These are phyloP conservation scores for Turnix velox DNA, from an alignment of 2,113 vertebrate genomes.

Conservation along the genomic window DNA sequence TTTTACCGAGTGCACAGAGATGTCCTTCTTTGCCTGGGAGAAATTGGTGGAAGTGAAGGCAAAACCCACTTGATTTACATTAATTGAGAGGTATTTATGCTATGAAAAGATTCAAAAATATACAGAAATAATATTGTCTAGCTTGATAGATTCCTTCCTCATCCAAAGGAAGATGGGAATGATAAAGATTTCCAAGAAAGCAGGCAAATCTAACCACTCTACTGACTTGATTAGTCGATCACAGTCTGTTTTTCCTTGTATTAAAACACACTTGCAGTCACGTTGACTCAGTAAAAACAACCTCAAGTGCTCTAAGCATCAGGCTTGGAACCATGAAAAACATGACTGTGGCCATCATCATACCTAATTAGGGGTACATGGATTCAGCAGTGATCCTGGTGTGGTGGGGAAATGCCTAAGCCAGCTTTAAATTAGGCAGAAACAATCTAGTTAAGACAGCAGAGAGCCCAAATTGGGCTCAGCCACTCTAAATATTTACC, in stretches of 20 bases:
- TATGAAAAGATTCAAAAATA: neutral
- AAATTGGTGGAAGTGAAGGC: neutral
- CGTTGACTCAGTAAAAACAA: constrained; percentile 3
- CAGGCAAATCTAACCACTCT: neutral
- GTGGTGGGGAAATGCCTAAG: constrained; percentile 14
- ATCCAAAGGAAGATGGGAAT: neutral
- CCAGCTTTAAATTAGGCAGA: constrained; percentile 21
- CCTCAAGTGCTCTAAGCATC: constrained; percentile 10
- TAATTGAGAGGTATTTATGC: neutral
- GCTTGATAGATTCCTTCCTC: neutral
- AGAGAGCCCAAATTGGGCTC: neutral
- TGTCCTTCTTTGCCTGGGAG: neutral
- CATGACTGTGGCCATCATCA: constrained; percentile 42
- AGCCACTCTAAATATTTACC: constrained; percentile 58
- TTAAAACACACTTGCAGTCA: constrained; percentile 14
- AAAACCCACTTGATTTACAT: neutral
- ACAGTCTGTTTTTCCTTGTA: neutral
- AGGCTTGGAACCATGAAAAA: constrained; percentile 26
- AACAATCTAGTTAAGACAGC: constrained; percentile 36
- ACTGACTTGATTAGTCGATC: neutral
- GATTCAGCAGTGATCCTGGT: neutral
- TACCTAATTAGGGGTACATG: neutral
- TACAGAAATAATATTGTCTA: neutral
- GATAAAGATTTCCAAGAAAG: constrained; percentile 2
- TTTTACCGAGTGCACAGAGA: neutral